Percentiles rank a stretch among this genome's conserved stretches.
These are phyloP conservation scores for Euthynnus affinis DNA, from an alignment of 2,797 vertebrate species.

Conservation along the genomic window DNA sequence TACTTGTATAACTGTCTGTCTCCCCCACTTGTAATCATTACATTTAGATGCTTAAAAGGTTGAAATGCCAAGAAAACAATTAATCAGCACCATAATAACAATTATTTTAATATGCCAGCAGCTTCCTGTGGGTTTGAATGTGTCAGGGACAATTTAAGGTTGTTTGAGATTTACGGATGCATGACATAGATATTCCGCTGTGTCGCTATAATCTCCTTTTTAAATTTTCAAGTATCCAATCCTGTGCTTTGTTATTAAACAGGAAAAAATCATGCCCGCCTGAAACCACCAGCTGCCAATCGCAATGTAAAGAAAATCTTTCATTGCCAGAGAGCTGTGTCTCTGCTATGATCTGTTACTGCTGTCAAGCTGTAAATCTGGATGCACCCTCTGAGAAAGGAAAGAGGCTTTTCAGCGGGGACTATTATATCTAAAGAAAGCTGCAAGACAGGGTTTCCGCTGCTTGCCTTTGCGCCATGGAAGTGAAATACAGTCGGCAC, in stretches of 20 bases:
- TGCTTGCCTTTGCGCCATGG: slow-evolving; percentile 52
- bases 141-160: slow-evolving; percentile 22
- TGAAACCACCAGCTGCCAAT: slow-evolving; percentile 63
- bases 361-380: slow-evolving; percentile 82
- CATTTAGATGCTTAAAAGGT: slow-evolving; percentile 23
- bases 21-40: slow-evolving; percentile 21
- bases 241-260: slow-evolving; percentile 52
- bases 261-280: slow-evolving; percentile 26
- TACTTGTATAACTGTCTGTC: not conserved
- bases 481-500: slow-evolving; percentile 66
- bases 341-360: slow-evolving; percentile 71
- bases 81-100: not conserved
- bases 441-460: slow-evolving; percentile 66
- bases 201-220: slow-evolving; percentile 41
- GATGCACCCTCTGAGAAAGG: slow-evolving; percentile 71
- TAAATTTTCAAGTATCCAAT: slow-evolving; percentile 45
- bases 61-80: slow-evolving; percentile 27
- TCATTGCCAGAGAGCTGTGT: slow-evolving; percentile 33
- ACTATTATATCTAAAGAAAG: slow-evolving; percentile 67
- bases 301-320: slow-evolving; percentile 47
- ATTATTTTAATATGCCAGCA: slow-evolving; percentile 26
- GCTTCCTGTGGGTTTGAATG: slow-evolving; percentile 38
- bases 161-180: slow-evolving; percentile 31
- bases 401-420: slow-evolving; percentile 72
- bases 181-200: slow-evolving; percentile 30